Conservation (phyloP, 1,140 invertebrate genomes). For the Hypothenemus hampei region DNA sequence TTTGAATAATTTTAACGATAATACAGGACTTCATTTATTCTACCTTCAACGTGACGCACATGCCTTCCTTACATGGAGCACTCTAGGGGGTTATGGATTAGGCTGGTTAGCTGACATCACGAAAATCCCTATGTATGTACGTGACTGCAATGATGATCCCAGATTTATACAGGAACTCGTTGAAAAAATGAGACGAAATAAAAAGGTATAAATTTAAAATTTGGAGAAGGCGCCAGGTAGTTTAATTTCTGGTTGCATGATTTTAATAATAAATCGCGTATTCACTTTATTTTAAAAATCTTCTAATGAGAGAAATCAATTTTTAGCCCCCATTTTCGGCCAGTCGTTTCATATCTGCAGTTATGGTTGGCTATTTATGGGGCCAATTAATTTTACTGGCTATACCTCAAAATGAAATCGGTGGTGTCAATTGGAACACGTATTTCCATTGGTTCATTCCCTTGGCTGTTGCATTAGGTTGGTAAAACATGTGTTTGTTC, state of each 20-base stretch:
- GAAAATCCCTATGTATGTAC: constrained; percentile 79
- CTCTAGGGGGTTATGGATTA: constrained; percentile 79
- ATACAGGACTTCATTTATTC: constrained; percentile 73
- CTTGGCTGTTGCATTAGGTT: constrained; percentile 69
- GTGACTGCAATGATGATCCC: constrained; percentile 77
- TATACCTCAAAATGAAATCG: constrained; percentile 70
- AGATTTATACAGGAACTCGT: constrained; percentile 63
- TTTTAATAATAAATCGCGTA: too few species aligned
- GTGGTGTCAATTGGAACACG: constrained; percentile 60
- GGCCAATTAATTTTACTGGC: constrained; percentile 68
- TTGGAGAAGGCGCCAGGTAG: not conserved
- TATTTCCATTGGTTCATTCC: constrained; percentile 69
- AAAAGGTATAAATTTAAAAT: constrained; percentile 56
- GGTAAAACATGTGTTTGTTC: constrained; percentile 31
- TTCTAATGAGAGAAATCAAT: too few species aligned
- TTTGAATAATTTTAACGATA: not conserved
- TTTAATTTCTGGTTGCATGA: too few species aligned
- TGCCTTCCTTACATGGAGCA: constrained; percentile 82
- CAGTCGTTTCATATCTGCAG: constrained; percentile 68
- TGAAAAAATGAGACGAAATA: constrained; percentile 55
- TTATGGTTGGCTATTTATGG: constrained; percentile 76
- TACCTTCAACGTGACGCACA: constrained; percentile 87
- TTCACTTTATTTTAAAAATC: too few species aligned
- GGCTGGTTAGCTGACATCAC: constrained; percentile 86
- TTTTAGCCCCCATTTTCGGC: constrained; percentile 73